Evolutionary conservation across 2,888 invertebrate genomes (phyloP).

Genomic region (Brenthis daphne): DNA sequence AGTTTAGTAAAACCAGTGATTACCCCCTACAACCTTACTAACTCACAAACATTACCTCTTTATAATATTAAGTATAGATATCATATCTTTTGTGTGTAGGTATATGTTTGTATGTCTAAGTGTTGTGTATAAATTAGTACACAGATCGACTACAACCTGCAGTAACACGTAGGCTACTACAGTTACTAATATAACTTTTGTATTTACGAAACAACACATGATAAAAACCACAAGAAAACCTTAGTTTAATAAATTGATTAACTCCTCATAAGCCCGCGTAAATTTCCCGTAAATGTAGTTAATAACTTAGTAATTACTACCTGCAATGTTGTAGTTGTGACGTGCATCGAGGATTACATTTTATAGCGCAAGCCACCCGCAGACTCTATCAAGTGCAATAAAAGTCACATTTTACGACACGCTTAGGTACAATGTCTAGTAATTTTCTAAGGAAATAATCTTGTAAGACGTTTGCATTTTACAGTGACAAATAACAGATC

Average conservation of each 20-base stretch:
- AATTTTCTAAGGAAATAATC: conserved; percentile 7
- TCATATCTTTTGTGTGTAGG: too few species aligned
- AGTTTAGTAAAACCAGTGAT: too few species aligned
- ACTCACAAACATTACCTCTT: too few species aligned
- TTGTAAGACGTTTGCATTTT: not conserved
- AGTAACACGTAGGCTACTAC: too few species aligned
- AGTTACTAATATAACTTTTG: not conserved
- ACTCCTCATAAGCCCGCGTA: not conserved
- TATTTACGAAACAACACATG: not conserved
- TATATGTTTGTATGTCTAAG: too few species aligned
- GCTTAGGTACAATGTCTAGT: conserved; percentile 12
- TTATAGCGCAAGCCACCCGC: conserved; percentile 12
- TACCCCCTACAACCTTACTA: too few species aligned
- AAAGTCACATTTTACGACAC: conserved; percentile 21
- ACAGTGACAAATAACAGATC: too few species aligned
- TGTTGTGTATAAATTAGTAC: too few species aligned
- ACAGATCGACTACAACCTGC: too few species aligned
- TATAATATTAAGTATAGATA: too few species aligned
- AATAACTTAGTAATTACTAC: conserved; percentile 17
- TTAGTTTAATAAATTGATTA: conserved; percentile 6
- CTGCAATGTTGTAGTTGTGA: conserved; percentile 4
- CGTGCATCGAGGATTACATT: conserved; percentile 15
- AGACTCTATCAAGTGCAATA: conserved; percentile 19
- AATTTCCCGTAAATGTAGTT: not conserved
- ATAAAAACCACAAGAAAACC: not conserved